Evolutionary conservation across 2,113 vertebrate genomes (phyloP), one percentile per base, ranked within the genome.

Genomic region (Nerophis ophidion): DNA sequence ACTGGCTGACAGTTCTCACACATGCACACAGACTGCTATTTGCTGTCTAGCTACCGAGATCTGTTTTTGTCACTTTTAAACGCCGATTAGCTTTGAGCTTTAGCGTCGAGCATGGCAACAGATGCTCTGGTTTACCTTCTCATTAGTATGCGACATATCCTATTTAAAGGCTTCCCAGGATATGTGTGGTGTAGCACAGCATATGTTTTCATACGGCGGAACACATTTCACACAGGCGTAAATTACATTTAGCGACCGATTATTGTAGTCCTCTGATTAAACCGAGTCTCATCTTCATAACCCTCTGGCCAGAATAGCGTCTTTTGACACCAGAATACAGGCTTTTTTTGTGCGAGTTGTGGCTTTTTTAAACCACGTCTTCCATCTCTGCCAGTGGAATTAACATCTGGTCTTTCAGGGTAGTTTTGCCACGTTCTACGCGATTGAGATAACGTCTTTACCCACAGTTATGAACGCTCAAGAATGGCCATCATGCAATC

Each of bases 1-100:
- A 57, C 65, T 55, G 62, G 68, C 36, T 72, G 13, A 36, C 38
- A 1, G 16, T 55, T 9, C 38, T 7, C 26, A 5, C 33, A 13
- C 48, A 55, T 19, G 49, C 50, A n/a, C n/a, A 48, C 58, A 51
- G 4, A 5, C 14, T 54, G 40, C 16, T 11, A 53, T 56, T 57
- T 57, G 60, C 45, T 19, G 8, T 8, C 3, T 26, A 26, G 26
- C 26, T 26, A 26, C 26, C 26, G 26, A 26, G 26, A 26, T 26
- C 26, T 26, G 12, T 47, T 26, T 45, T 13, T 52, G 65, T 47
- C 5, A 40, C 38, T 40, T 40, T 40, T 8, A 40, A 40, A 38
- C 36, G 3, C 36, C 36, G 6, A 10, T 8, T 40, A 15, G 8
- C 16, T 12, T 46, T 57, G 49, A 51, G 26, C 19, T 7, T 19